phyloP scores from a whole-genome alignment of 1,140 invertebrate species.

The Amyelois transitella region DNA sequence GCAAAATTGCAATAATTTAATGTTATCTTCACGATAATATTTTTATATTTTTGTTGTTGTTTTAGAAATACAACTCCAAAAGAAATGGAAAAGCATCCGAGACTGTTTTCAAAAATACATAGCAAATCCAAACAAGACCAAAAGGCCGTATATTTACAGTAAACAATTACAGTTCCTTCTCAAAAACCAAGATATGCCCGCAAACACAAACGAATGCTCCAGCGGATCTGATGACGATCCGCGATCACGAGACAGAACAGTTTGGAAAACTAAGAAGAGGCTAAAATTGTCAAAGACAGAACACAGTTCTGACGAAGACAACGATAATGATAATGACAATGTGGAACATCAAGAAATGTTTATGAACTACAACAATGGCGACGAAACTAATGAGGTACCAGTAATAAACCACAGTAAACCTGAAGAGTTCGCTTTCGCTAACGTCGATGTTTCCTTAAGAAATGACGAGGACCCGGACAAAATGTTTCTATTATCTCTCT shows the following conservation, averaged over 20 bases:
- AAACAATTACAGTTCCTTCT: conserved; percentile 55
- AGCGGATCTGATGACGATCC: conserved; percentile 42
- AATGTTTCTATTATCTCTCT: conserved; percentile 54
- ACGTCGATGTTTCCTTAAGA: conserved; percentile 31
- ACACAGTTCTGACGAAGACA: conserved; percentile 43
- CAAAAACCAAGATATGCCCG: conserved; percentile 27
- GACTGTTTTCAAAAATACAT: conserved; percentile 62
- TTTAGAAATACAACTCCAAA: conserved; percentile 62
- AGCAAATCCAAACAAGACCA: conserved; percentile 41
- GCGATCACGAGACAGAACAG: conserved; percentile 12
- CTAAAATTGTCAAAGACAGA: conserved; percentile 29
- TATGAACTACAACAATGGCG: conserved; percentile 17
- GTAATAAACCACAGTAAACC: conserved; percentile 16
- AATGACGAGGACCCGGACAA: conserved; percentile 53
- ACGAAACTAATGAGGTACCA: conserved; percentile 1
- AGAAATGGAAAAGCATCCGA: conserved; percentile 65
- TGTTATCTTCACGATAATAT: too few species aligned
- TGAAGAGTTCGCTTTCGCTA: conserved; percentile 57
- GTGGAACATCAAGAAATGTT: conserved; percentile 19
- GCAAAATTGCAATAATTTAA: too few species aligned
- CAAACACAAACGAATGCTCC: conserved; percentile 10
- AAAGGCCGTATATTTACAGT: conserved; percentile 49
- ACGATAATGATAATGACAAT: conserved; percentile 25
- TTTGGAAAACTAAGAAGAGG: conserved; percentile 43
- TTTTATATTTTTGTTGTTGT: conserved; percentile 17